Evolutionary conservation across 2,797 vertebrate species (phyloP).

Genomic region (Thalassophryne amazonica): DNA sequence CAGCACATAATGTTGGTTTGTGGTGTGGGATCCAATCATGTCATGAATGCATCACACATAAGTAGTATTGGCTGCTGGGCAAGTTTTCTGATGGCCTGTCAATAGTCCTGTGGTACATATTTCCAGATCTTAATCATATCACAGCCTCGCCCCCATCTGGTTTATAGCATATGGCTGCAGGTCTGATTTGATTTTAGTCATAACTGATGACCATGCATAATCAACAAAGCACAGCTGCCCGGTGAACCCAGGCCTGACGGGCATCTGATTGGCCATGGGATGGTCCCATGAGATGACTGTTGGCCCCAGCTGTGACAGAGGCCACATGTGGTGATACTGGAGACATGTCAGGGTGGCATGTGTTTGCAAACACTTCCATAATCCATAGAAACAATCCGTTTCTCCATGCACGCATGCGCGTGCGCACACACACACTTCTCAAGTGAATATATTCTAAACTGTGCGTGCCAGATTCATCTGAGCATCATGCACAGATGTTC

Average conservation of each 20-base stretch:
- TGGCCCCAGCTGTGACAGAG: conserved; percentile 31
- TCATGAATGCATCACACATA: conserved; percentile 13
- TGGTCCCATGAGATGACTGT: conserved; percentile 20
- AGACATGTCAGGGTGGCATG: conserved; percentile 14
- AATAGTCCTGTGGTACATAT: conserved; percentile 14
- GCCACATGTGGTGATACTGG: conserved; percentile 37
- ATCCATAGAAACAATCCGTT: conserved; percentile 19
- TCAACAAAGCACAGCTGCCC: conserved; percentile 18
- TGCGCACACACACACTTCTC: background rate
- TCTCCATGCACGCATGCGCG: background rate
- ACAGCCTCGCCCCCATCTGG: conserved; percentile 15
- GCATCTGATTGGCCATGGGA: conserved; percentile 25
- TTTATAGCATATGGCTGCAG: conserved; percentile 37
- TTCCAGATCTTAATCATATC: conserved; percentile 48
- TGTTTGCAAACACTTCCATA: conserved; percentile 57
- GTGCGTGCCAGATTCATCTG: conserved; percentile 8
- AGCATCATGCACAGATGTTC: conserved; percentile 2
- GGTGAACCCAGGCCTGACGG: conserved; percentile 14
- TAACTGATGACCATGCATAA: conserved; percentile 47
- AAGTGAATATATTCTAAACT: conserved; percentile 15
- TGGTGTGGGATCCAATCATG: conserved; percentile 15
- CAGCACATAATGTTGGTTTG: conserved; percentile 39
- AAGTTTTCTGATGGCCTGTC: conserved; percentile 31
- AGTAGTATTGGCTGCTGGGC: conserved; percentile 24
- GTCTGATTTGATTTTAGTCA: conserved; percentile 34